These are phyloP conservation scores for Neocrepidodera transversa DNA, from an alignment of 2,888 invertebrate genomes.

Conservation along the genomic window DNA sequence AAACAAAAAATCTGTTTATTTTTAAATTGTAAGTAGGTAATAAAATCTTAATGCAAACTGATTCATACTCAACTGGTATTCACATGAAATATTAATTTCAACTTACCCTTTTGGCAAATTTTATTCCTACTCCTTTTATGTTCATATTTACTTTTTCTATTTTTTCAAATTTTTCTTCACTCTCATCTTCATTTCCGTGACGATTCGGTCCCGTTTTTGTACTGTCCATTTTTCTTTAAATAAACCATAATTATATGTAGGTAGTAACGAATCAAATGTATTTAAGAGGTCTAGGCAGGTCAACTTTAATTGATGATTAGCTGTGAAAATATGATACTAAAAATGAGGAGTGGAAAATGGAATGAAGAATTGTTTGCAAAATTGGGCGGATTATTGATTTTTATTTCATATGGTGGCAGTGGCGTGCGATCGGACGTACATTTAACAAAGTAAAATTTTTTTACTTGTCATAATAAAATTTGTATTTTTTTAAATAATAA, in stretches of 20 bases:
- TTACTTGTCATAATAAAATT: too few species aligned
- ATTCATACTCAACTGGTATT: too few species aligned
- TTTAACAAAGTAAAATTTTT: too few species aligned
- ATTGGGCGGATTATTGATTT: constrained; percentile 21
- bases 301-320: neutral
- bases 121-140: constrained; percentile 17
- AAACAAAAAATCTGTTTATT: constrained; percentile 21
- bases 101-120: constrained; percentile 27
- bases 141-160: constrained; percentile 16
- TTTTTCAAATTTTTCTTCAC: constrained; percentile 13
- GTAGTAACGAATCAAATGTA: neutral
- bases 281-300: constrained; percentile 25
- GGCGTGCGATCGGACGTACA: too few species aligned
- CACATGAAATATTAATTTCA: neutral
- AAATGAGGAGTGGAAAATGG: neutral
- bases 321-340: neutral
- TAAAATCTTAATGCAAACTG: too few species aligned
- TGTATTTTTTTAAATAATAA: too few species aligned
- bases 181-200: neutral
- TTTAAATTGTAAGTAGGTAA: neutral
- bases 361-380: constrained; percentile 11
- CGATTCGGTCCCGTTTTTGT: neutral
- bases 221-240: constrained; percentile 31
- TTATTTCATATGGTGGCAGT: neutral
- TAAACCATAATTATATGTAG: constrained; percentile 25